Evolutionary conservation across 2,888 invertebrate species (phyloP).

Genomic region (Caenorhabditis parvicauda): DNA sequence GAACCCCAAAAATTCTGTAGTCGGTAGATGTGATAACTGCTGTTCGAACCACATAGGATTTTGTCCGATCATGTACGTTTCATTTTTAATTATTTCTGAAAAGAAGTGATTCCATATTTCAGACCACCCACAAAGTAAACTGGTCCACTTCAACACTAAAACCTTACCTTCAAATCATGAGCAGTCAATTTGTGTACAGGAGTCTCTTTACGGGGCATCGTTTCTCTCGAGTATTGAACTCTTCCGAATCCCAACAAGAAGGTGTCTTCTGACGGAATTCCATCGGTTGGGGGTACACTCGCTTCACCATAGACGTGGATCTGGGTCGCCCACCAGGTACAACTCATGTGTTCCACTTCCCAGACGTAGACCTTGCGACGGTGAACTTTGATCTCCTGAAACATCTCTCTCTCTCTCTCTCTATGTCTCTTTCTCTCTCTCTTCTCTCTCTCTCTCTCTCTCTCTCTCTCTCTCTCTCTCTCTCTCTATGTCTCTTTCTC

Average conservation of each 20-base stretch:
- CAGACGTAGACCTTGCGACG: constrained; percentile 32
- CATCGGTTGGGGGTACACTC: constrained; percentile 14
- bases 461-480: too few relatives aligned
- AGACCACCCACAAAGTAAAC: not conserved
- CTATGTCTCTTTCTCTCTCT: too few relatives aligned
- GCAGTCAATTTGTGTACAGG: constrained; percentile 33
- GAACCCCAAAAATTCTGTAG: too few relatives aligned
- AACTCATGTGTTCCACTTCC: constrained; percentile 75
- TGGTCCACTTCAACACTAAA: not conserved
- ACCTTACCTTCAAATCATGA: constrained; percentile 27
- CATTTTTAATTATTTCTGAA: too few relatives aligned
- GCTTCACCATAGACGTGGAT: constrained; percentile 35
- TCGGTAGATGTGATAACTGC: too few relatives aligned
- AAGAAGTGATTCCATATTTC: too few relatives aligned
- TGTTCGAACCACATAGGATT: too few relatives aligned
- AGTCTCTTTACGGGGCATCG: constrained; percentile 23
- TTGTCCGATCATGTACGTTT: too few relatives aligned
- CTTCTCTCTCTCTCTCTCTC: too few relatives aligned
- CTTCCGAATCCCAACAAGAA: constrained; percentile 44
- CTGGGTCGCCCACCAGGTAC: constrained; percentile 80
- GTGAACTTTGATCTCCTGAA: constrained; percentile 34
- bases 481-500: too few relatives aligned
- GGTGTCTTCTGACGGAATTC: constrained; percentile 26
- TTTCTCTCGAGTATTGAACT: constrained; percentile 41
- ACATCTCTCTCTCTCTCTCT: too few relatives aligned